Base-by-base conservation (phyloP, 2,113 vertebrate genomes). In the Isichthys henryi region DNA sequence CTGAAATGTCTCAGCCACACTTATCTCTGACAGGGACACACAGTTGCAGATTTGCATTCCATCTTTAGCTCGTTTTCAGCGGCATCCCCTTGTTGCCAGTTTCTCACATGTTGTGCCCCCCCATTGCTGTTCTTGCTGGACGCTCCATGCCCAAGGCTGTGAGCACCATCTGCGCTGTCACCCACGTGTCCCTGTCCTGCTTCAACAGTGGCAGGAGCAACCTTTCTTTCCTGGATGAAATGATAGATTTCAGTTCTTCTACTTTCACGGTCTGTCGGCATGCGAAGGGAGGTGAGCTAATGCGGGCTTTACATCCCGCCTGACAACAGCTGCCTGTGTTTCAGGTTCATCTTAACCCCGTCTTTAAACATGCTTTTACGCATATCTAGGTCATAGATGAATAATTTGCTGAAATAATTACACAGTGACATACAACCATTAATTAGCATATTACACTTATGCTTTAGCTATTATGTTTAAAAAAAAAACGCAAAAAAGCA, bases 111-210 rank as follows among this genome's bases (percentile, higher is more conserved):
- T 52, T n/a, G 66, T n/a, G 77, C 49, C 45, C 46, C 91, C 83
- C 85, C 88, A 53, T 35, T 1, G 83, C 49, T 52, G 43, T 27
- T 50, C 62, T 9, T 66, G 50, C 70, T 80, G 66, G 88, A 66
- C 48, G 52, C 86, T 91, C 80, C 53, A 62, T 90, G 86, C 87
- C 91, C 85, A 80, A 46, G 62, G 88, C 66, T 90, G 90, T 91
- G 86, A 92, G 88, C 88, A 87, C 90, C 91, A 91, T 91, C 92
- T 93, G 92, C 50, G 80, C 70, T 89, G 15, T 56, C 89, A 88
- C 89, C 91, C 89, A 46, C 91, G 45, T 89, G 90, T 27, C 86
- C 70, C 35, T 19, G 56, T 86, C 90, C 89, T 89, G 5, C 46
- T 88, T 88, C 85, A 87, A 53, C 10, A 3, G 49, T 35, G 86